phyloP scores from a whole-genome alignment of 2,113 vertebrate species.

The Lophura nycthemera region DNA sequence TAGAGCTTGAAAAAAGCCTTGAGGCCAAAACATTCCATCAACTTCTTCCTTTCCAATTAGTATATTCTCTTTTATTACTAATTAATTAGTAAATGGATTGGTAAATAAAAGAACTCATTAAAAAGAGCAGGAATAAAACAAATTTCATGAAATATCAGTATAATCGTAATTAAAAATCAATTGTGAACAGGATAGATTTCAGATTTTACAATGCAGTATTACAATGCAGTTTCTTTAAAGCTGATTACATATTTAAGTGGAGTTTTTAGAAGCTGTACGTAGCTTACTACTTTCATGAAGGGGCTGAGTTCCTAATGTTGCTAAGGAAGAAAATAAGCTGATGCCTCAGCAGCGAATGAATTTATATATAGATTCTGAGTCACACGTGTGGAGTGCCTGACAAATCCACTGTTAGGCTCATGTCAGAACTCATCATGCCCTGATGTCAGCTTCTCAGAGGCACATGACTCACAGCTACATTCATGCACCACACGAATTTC shows the following conservation, averaged over 20 bases:
- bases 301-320: background rate
- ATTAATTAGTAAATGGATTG: background rate
- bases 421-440: background rate
- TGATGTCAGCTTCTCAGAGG: background rate
- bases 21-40: constrained; percentile 60
- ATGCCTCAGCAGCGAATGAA: background rate
- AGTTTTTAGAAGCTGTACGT: background rate
- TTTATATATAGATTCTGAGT: constrained; percentile 26
- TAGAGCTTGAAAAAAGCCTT: constrained; percentile 20
- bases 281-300: background rate
- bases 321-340: constrained; percentile 27
- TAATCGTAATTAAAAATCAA: background rate
- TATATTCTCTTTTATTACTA: background rate
- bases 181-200: background rate
- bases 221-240: background rate
- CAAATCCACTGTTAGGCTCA: background rate
- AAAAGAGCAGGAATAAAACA: background rate
- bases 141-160: background rate
- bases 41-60: constrained; percentile 35
- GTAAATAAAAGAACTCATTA: background rate
- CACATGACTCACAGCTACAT: background rate
- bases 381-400: constrained; percentile 7
- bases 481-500: background rate
- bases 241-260: background rate
- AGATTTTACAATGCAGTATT: no score